Base-by-base conservation (phyloP, 2,888 invertebrate genomes). In the Pollenia griseotomentosa region DNA sequence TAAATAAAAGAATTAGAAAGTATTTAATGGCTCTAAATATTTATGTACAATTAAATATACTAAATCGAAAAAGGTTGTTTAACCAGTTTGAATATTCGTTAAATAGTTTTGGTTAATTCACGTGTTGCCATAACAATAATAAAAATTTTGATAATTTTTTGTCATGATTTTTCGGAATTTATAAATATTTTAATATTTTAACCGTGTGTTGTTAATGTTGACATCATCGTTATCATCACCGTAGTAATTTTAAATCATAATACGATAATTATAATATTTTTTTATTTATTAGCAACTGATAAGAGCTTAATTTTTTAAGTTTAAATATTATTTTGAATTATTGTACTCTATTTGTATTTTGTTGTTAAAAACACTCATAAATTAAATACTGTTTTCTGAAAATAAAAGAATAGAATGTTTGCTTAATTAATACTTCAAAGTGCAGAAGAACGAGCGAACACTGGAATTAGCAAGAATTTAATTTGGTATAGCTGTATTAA, bases 281-380 rank as follows among this genome's bases (percentile, higher is more conserved):
- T 9, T 57, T 44, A 73, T 53, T 53, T 61, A 44, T 59, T 55
- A 65, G 57, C 44, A 66, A 48, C 73, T 81, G 73, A 81, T 73
- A 81, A 81, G 65, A 46, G 10, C 23, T 53, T 42, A 16, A 33
- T 46, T 11, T 46, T 48, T 46, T 51, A n/a, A 74, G 61, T 61
- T 61, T 66, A n/a, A n/a, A 16, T 66, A 42, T 33, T 53, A 19
- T 19, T 53, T 75, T 63, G 53, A 51, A 9, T 40, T 48, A 61
- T 74, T 51, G 8, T 9, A 46, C 10, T n/a, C 33, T 51, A 61
- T 16, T 48, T 51, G 19, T 40, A 16, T 68, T 42, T 68, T 46
- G n/a, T 57, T 68, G 3, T 12, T 23, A 7, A 63, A 63, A 63
- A 42, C 10, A 33, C 5, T 5, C 4, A 33, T 33, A 33, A 33